These are phyloP conservation scores for Embidobia sp. DNA, from an alignment of 2,888 invertebrate species.

Conservation along the genomic window DNA sequence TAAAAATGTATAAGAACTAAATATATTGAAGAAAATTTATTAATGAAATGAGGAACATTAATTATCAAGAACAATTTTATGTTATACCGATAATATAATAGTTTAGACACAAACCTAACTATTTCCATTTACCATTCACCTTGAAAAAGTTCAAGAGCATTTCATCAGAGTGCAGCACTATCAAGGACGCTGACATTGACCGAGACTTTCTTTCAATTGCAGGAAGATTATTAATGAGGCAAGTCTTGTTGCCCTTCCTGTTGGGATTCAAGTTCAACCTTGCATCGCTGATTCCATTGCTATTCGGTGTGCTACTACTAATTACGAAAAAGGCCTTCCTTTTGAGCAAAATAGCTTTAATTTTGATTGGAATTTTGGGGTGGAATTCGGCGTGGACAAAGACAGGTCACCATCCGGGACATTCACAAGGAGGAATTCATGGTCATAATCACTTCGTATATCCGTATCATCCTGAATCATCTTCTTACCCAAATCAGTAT, in stretches of 20 bases:
- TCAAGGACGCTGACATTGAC: constrained; percentile 71
- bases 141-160: constrained; percentile 50
- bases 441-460: constrained; percentile 46
- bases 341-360: constrained; percentile 88
- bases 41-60: too few relatives aligned
- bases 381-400: constrained; percentile 80
- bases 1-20: too few relatives aligned
- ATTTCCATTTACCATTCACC: constrained; percentile 41
- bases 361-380: constrained; percentile 87
- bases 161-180: constrained; percentile 74
- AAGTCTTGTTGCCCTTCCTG: constrained; percentile 89
- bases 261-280: constrained; percentile 91
- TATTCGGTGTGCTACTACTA: constrained; percentile 87
- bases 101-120: constrained; percentile 39
- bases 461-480: constrained; percentile 36
- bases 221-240: constrained; percentile 88
- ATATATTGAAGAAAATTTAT: too few relatives aligned
- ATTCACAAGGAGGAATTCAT: constrained; percentile 48
- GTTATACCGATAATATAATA: constrained; percentile 18
- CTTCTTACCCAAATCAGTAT: constrained; percentile 33
- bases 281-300: constrained; percentile 87
- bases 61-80: too few relatives aligned
- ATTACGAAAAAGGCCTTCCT: constrained; percentile 90
- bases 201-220: constrained; percentile 78
- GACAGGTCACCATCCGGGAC: constrained; percentile 37